Evolutionary conservation across 2,888 invertebrate genomes (phyloP), one percentile per base, ranked within the genome.

Genomic region (Dyspetes luteomarginatus): DNA sequence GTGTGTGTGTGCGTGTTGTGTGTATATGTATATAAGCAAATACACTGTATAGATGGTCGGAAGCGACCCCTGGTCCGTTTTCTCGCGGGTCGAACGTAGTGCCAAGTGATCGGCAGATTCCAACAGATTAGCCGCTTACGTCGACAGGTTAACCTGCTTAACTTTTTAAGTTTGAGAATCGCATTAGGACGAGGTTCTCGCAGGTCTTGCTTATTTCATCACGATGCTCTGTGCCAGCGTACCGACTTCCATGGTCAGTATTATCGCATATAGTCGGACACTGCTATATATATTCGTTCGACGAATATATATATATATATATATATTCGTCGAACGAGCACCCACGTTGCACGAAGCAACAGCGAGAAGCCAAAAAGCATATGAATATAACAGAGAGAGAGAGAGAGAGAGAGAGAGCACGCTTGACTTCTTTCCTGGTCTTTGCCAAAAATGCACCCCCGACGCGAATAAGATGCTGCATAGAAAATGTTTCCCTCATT

Each of bases 151-250:
- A 84, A 73, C 82, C 81, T 84, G 84, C 86, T 89, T 88, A 88
- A 88, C 89, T 87, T 87, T 87, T 84, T 86, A 87, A 88, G 85
- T 86, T 85, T 72, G 17, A 67, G 86, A 89, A 88, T 89, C 89
- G 87, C 86, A 86, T 89, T 88, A 87, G 82, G 62, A 36, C 24
- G 68, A 43, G 65, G 72, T 58, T 22, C 43, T 36, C 43, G 62
- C 50, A 55, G 72, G 71, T 60, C 48, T 64, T 45, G 43, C n/a
- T n/a, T n/a, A n/a, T n/a, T n/a, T n/a, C n/a, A n/a, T n/a, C n/a
- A n/a, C 58, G 72, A 65, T 43, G 55, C 67, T n/a, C n/a, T 72
- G 50, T 55, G 62, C 45, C 48, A 60, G n/a, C 2, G 45, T 43
- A 36, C 22, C 3, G 17, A 9, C 22, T 41, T 24, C 26, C 43